Evolutionary conservation across 2,113 vertebrate genomes (phyloP).

Genomic region (Chroicocephalus ridibundus): DNA sequence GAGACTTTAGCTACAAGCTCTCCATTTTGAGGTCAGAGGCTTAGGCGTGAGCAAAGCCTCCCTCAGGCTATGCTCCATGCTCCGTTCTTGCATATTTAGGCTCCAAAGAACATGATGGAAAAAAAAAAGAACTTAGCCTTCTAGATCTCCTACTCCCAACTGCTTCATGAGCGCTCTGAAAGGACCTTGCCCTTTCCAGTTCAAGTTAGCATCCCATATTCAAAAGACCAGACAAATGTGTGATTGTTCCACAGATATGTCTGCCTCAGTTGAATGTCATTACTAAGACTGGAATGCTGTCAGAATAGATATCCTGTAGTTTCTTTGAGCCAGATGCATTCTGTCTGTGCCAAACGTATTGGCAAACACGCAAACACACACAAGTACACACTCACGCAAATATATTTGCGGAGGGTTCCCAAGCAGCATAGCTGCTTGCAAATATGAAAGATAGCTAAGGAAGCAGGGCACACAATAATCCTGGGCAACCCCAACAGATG

Average conservation of each 20-base stretch:
- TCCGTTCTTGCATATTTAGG: not conserved
- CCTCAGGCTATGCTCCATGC: not conserved
- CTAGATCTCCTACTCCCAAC: not conserved
- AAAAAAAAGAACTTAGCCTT: conserved; percentile 16
- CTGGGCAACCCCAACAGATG: not conserved
- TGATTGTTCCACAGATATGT: conserved; percentile 44
- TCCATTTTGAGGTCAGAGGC: conserved; percentile 18
- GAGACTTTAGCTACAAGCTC: not conserved
- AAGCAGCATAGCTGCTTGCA: not conserved
- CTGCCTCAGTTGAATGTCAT: conserved; percentile 36
- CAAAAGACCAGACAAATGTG: conserved; percentile 34
- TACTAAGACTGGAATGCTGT: conserved; percentile 45
- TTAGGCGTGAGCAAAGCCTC: conserved; percentile 1
- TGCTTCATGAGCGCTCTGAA: not conserved
- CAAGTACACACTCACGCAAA: not conserved
- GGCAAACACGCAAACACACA: conserved; percentile 3
- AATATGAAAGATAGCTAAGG: not conserved
- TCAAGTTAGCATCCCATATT: conserved; percentile 35
- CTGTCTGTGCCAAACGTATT: conserved; percentile 14
- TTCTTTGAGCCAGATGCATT: conserved; percentile 46
- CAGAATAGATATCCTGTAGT: conserved; percentile 29
- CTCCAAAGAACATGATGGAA: not conserved
- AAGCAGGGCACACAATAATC: not conserved
- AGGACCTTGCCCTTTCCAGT: conserved; percentile 29
- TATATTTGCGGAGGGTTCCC: not conserved